These are phyloP conservation scores for Pachycephus smyrnensis DNA, from an alignment of 2,888 invertebrate genomes.

Conservation along the genomic window DNA sequence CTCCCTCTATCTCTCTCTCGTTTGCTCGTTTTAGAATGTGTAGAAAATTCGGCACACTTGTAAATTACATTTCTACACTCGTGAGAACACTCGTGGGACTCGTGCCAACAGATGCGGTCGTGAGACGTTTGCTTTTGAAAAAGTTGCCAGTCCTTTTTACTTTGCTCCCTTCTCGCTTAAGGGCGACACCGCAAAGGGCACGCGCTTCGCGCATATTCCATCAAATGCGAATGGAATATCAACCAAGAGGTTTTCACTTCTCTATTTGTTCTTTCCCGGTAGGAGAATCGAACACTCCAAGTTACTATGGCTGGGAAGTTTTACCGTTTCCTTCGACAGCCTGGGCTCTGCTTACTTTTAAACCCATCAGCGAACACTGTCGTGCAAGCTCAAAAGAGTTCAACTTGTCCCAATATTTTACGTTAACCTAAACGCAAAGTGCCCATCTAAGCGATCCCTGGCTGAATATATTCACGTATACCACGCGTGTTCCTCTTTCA, in stretches of 20 bases:
- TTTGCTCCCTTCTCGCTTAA: neutral
- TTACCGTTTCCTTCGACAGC: constrained; percentile 36
- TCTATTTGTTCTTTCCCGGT: constrained; percentile 39
- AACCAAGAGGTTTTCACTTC: constrained; percentile 41
- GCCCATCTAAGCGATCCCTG: neutral
- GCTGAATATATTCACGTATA: neutral
- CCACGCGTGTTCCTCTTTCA: neutral
- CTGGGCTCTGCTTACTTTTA: constrained; percentile 39
- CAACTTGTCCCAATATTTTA: neutral
- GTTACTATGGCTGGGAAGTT: constrained; percentile 34
- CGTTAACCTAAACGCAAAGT: neutral
- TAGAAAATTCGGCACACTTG: neutral
- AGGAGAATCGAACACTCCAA: constrained; percentile 14
- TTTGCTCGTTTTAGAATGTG: neutral
- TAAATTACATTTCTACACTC: neutral
- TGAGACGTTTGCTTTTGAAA: neutral
- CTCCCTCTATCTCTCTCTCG: neutral
- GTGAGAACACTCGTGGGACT: neutral
- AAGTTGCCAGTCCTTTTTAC: neutral
- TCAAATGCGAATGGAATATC: constrained; percentile 44
- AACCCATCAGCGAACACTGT: constrained; percentile 37
- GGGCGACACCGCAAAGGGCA: neutral
- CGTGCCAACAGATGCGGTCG: neutral
- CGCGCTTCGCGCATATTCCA: neutral
- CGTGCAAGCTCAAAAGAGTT: neutral